A percentile compares a stretch with the other conserved stretches of the same genome.
Evolutionary conservation across 2,113 vertebrate genomes (phyloP).

Genomic region (Tachysurus vachellii): DNA sequence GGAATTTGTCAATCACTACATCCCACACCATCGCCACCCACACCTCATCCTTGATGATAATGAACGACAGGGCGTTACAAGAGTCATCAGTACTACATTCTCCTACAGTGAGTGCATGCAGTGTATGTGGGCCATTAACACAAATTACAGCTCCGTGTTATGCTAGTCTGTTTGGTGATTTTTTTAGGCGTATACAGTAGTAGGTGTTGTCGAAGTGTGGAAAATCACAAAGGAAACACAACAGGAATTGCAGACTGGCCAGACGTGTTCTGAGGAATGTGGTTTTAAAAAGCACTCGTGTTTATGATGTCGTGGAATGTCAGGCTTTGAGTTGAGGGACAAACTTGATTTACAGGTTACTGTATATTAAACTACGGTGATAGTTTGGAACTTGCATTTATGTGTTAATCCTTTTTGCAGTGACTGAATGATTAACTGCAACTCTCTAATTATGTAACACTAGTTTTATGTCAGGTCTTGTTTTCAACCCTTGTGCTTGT

Average conservation of each 20-base stretch:
- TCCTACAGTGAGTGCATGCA: not conserved
- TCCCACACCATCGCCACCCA: slow-evolving; percentile 3
- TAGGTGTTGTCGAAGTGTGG: slow-evolving; percentile 5
- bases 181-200: not conserved
- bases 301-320: slow-evolving; percentile 7
- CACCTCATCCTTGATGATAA: not conserved
- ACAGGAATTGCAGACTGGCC: slow-evolving; percentile 25
- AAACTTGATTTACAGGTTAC: slow-evolving; percentile 16
- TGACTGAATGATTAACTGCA: not conserved
- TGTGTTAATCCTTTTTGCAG: not conserved
- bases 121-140: not conserved
- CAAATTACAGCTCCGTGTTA: not conserved
- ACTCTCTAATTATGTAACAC: not conserved
- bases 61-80: not conserved
- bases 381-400: not conserved
- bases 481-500: not conserved
- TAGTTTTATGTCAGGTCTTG: not conserved
- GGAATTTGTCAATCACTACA: slow-evolving; percentile 9
- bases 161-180: not conserved
- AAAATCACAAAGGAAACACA: slow-evolving; percentile 31
- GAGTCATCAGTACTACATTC: not conserved
- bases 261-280: slow-evolving; percentile 50
- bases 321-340: not conserved
- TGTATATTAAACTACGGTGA: not conserved
- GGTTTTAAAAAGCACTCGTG: not conserved